A percentile compares a stretch with the other conserved stretches of the same genome.
These are phyloP conservation scores for Heliconius eleuchia DNA, from an alignment of 1,140 invertebrate species.

Conservation along the genomic window DNA sequence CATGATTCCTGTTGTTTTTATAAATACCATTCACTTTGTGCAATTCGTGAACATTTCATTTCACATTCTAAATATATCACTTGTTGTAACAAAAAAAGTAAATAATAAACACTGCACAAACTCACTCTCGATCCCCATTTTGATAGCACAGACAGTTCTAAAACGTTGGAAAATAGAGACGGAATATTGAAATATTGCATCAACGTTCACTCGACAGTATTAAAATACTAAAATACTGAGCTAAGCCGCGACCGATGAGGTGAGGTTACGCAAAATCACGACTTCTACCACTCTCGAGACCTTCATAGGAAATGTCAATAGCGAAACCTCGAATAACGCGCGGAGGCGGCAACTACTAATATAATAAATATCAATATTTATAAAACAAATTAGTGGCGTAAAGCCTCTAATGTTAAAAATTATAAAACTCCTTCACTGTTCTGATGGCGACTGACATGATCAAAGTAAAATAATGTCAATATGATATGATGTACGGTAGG, in stretches of 20 bases:
- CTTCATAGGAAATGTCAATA: slow-evolving; percentile 78
- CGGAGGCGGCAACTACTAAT: slow-evolving; percentile 46
- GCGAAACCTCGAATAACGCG: slow-evolving; percentile 54
- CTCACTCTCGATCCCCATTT: slow-evolving; percentile 68
- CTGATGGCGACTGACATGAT: neutral
- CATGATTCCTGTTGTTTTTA: neutral
- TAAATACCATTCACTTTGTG: neutral
- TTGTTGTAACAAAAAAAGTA: neutral
- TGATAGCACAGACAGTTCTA: slow-evolving; percentile 19
- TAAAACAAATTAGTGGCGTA: neutral
- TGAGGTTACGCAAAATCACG: slow-evolving; percentile 78
- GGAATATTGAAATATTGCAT: slow-evolving; percentile 20
- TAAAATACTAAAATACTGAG: slow-evolving; percentile 46
- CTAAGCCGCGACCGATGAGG: slow-evolving; percentile 57
- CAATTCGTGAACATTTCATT: slow-evolving; percentile 21
- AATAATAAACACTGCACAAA: slow-evolving; percentile 16
- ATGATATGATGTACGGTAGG: neutral
- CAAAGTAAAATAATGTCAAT: neutral
- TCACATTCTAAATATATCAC: neutral
- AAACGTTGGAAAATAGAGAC: slow-evolving; percentile 4
- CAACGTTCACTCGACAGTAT: slow-evolving; percentile 34
- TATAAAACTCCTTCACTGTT: neutral
- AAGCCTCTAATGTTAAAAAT: neutral
- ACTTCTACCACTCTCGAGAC: slow-evolving; percentile 51
- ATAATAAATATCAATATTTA: slow-evolving; percentile 26